Base-by-base conservation (phyloP, 2,888 invertebrate species). In the Lepidocyrtinus sp. region DNA sequence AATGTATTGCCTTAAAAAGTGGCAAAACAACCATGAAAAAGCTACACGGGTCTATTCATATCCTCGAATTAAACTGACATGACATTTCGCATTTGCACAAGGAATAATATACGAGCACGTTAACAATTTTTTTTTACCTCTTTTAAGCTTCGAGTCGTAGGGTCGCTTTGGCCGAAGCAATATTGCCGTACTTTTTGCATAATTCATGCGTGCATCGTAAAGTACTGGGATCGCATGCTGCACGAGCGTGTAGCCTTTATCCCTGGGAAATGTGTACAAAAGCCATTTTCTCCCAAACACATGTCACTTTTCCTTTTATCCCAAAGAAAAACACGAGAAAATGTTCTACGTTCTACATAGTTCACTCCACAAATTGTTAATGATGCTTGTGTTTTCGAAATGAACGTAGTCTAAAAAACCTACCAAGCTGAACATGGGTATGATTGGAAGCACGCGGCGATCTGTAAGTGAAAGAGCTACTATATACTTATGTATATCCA, bases 301-400 rank as follows among this genome's bases (percentile, higher is more conserved):
- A 55, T 55, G n/a, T 17, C 59, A 70, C 70, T 70, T 46, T 21
- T 46, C 50, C 50, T 36, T 24, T 69, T 69, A 22, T 55, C 46
- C 15, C 19, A 15, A 59, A 19, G 19, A 59, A 59, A 59, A 59
- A n/a, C 63, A 12, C 25, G 27, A 36, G 65, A 24, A 24, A 65
- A 65, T 27, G 65, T 64, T 27, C 2, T 64, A 5, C 59, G 59
- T 64, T 64, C 15, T 25, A 26, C 17, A 59, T 7, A 25, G 25
- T 21, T 59, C 45, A 26, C 61, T 46, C 26, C 65, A 59, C 76
- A 77, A 77, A 70, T 77, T 77, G 76, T 77, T 71, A 77, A 77
- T 77, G 71, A 77, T 77, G 70, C 45, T 46, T 45, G 55, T 69
- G 55, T 25, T 63, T 22, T 21, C 25, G 25, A 55, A 55, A 55